phyloP scores from a whole-genome alignment of 2,113 vertebrate species.

The Daubentonia madagascariensis region DNA sequence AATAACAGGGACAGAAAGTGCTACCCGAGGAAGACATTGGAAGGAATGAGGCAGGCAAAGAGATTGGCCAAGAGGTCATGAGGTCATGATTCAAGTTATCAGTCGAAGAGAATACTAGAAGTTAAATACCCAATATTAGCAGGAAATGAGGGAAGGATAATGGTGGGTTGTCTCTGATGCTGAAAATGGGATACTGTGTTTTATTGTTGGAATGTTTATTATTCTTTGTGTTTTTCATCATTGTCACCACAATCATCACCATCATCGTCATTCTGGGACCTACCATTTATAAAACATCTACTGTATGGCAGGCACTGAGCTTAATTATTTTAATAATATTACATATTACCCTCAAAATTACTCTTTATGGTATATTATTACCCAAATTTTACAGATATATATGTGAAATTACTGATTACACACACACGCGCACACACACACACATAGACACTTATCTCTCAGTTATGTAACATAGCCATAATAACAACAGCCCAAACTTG shows the following conservation, averaged over 20 bases:
- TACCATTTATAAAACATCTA: not conserved
- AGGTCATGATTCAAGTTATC: not conserved
- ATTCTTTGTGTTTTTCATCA: not conserved
- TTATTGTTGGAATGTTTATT: not conserved
- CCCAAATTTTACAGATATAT: not conserved
- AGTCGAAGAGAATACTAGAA: not conserved
- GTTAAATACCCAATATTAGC: not conserved
- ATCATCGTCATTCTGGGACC: not conserved
- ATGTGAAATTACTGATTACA: too few relatives aligned
- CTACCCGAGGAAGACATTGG: not conserved
- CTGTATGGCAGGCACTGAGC: not conserved
- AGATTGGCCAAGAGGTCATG: not conserved
- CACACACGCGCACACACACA: too few relatives aligned
- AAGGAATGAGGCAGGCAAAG: not conserved
- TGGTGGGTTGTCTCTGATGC: not conserved
- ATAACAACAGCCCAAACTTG: not conserved
- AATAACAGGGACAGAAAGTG: not conserved
- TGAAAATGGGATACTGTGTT: not conserved
- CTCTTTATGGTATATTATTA: not conserved
- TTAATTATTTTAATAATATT: not conserved
- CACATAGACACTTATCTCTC: not conserved
- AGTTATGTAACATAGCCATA: not conserved
- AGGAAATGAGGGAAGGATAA: not conserved
- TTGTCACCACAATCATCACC: not conserved
- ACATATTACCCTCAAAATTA: not conserved